Evolutionary conservation across 2,888 invertebrate species (phyloP).

Genomic region (Drosophila tripunctata): DNA sequence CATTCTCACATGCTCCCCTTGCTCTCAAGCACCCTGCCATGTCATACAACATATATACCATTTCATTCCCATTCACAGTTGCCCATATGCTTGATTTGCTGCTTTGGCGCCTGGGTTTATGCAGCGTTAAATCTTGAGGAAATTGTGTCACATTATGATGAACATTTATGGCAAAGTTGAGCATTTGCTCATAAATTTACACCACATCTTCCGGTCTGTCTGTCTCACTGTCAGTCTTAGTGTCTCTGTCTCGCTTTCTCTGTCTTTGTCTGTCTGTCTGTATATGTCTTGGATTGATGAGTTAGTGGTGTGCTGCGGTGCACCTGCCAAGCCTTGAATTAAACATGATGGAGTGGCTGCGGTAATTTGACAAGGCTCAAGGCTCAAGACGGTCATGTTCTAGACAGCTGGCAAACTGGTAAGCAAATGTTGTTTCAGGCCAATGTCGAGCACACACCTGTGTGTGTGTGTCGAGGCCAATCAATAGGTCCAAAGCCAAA

Average conservation of each 20-base stretch:
- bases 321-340: conserved; percentile 44
- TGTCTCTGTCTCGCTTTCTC: background rate
- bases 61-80: conserved; percentile 1
- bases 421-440: conserved; percentile 20
- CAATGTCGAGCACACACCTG: conserved; percentile 17
- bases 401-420: conserved; percentile 15
- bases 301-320: conserved; percentile 6
- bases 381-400: conserved; percentile 23
- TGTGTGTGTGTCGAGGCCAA: conserved; percentile 33
- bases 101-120: conserved; percentile 47
- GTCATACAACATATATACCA: no score
- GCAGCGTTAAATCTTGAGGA: conserved; percentile 75
- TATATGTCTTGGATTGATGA: background rate
- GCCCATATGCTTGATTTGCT: conserved; percentile 28
- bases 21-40: no score
- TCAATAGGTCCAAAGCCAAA: conserved; percentile 26
- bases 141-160: conserved; percentile 79
- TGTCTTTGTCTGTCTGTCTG: background rate
- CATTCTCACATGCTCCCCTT: background rate
- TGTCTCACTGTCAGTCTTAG: background rate
- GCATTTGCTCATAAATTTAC: conserved; percentile 69
- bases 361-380: conserved; percentile 70
- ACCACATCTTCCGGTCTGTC: conserved; percentile 7
- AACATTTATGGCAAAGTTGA: conserved; percentile 73
- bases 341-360: conserved; percentile 72